A percentile compares a stretch with the other conserved stretches of the same genome.
Evolutionary conservation across 1,140 invertebrate genomes (phyloP).

Genomic region (Charaxes varanes): DNA sequence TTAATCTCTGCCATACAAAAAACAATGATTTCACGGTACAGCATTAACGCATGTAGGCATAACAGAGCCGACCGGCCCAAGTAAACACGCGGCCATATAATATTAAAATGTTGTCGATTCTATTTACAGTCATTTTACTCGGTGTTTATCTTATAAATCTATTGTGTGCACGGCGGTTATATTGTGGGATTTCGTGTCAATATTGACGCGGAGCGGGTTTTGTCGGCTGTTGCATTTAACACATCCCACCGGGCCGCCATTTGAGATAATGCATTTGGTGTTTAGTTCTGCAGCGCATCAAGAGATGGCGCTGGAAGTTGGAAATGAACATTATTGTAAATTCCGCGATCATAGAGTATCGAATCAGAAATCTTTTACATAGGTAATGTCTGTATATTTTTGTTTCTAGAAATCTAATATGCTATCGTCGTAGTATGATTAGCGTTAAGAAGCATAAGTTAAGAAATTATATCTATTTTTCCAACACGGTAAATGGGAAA

Average conservation of each 20-base stretch:
- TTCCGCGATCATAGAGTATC: too few species aligned
- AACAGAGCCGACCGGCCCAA: conserved; percentile 54
- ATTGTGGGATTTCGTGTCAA: conserved; percentile 69
- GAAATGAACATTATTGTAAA: too few species aligned
- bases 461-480: too few species aligned
- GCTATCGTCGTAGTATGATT: too few species aligned
- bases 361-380: too few species aligned
- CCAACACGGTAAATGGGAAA: too few species aligned
- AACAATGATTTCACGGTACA: conserved; percentile 71
- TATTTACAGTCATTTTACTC: conserved; percentile 71
- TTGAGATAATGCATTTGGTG: conserved; percentile 12
- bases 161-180: conserved; percentile 68
- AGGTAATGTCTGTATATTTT: too few species aligned
- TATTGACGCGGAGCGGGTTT: conserved; percentile 56
- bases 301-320: conserved; percentile 37
- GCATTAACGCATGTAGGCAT: conserved; percentile 68
- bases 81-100: conserved; percentile 55
- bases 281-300: conserved; percentile 2
- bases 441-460: too few species aligned
- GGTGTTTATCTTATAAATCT: conserved; percentile 73
- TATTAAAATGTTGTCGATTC: conserved; percentile 72
- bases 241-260: conserved; percentile 49
- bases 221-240: conserved; percentile 61
- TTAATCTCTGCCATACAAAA: conserved; percentile 68
- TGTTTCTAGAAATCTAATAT: too few species aligned